These are phyloP conservation scores for Schizopygopsis malacanthus DNA, from an alignment of 2,797 vertebrate genomes.

Conservation along the genomic window DNA sequence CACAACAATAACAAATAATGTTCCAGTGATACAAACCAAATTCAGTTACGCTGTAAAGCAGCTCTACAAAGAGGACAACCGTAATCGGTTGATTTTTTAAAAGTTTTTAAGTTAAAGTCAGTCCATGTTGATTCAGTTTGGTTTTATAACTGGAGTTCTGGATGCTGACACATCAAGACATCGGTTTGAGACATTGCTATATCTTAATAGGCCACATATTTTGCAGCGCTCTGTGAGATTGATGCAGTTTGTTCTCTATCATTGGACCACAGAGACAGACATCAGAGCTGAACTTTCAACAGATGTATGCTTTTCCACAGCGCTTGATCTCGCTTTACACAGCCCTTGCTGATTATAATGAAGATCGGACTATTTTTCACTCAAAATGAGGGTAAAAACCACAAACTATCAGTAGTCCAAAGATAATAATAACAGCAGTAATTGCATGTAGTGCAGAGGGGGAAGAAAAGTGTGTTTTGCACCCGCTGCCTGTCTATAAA, in stretches of 20 bases:
- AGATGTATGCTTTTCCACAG: background rate
- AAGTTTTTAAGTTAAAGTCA: too few relatives aligned
- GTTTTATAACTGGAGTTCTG: too few relatives aligned
- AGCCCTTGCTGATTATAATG: background rate
- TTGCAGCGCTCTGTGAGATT: background rate
- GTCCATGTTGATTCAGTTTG: too few relatives aligned
- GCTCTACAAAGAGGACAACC: too few relatives aligned
- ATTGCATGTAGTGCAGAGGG: slow-evolving; percentile 71
- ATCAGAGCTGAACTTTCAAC: background rate
- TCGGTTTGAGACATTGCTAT: background rate
- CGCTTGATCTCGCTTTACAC: background rate
- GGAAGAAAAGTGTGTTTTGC: slow-evolving; percentile 69
- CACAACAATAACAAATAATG: too few relatives aligned
- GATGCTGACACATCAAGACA: background rate
- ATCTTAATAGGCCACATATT: background rate
- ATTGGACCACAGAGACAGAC: background rate
- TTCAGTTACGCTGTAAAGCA: too few relatives aligned
- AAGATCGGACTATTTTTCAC: background rate
- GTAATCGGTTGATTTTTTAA: too few relatives aligned
- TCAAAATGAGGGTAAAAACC: slow-evolving; percentile 26
- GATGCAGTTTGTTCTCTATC: background rate
- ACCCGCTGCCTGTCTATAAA: slow-evolving; percentile 78
- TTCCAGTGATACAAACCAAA: too few relatives aligned
- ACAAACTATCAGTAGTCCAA: slow-evolving; percentile 27
- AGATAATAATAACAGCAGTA: slow-evolving; percentile 60